phyloP scores from a whole-genome alignment of 2,113 vertebrate genomes.

The Plotosus lineatus region DNA sequence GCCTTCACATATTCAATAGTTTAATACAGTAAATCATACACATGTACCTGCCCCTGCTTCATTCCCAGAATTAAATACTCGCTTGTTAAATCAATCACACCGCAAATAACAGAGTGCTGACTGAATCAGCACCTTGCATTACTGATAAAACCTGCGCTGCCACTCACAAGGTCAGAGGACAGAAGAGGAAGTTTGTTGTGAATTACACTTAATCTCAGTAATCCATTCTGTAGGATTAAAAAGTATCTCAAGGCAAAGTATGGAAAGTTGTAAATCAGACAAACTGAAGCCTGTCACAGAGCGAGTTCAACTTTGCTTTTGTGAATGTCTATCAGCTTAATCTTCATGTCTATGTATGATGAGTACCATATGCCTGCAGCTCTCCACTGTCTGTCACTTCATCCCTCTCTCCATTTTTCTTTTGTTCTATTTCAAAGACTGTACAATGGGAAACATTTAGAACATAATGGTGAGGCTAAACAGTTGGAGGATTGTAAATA shows the following conservation, averaged over 20 bases:
- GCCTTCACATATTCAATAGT: not conserved
- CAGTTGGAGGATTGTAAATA: constrained; percentile 3
- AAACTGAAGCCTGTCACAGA: not conserved
- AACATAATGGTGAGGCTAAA: constrained; percentile 1
- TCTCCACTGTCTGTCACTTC: constrained; percentile 33
- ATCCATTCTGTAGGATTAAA: constrained; percentile 14
- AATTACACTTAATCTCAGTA: not conserved
- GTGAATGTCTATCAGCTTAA: not conserved
- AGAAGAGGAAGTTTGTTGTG: not conserved
- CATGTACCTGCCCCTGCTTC: not conserved
- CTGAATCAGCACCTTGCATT: constrained; percentile 1
- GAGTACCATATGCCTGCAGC: constrained; percentile 28
- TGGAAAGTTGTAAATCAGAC: not conserved
- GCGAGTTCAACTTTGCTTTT: not conserved
- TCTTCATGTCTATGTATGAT: constrained; percentile 15
- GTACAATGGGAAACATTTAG: constrained; percentile 13
- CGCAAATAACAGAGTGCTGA: constrained; percentile 18
- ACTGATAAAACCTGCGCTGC: not conserved
- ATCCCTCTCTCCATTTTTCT: constrained; percentile 16
- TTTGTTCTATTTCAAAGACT: constrained; percentile 32
- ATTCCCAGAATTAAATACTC: not conserved
- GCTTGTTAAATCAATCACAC: not conserved
- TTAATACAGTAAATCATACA: not conserved
- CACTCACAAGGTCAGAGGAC: not conserved
- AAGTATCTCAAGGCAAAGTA: not conserved